Evolutionary conservation across 2,797 vertebrate species (phyloP).

Genomic region (Acrossocheilus fasciatus): DNA sequence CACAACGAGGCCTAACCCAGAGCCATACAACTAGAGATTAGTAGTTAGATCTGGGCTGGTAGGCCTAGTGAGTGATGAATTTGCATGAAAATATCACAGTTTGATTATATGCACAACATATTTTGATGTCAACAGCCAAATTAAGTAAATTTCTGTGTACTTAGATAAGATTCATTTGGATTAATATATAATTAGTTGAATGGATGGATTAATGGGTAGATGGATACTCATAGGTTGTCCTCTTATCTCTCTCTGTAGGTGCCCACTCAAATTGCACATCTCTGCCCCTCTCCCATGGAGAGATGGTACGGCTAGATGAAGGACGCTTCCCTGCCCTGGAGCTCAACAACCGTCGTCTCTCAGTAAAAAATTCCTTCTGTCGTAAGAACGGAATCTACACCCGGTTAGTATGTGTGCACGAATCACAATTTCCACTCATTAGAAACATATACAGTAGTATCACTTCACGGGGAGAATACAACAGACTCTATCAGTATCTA

Average conservation of each 20-base stretch:
- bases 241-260: constrained; percentile 73
- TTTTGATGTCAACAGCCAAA: background rate
- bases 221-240: background rate
- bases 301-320: constrained; percentile 96
- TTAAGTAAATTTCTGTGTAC: background rate
- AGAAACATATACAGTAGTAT: background rate
- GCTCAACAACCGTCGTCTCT: constrained; percentile 95
- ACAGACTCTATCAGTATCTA: background rate
- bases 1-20: background rate
- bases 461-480: background rate
- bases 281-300: constrained; percentile 90
- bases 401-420: constrained; percentile 77
- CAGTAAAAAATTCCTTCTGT: constrained; percentile 97
- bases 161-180: background rate
- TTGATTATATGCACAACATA: background rate
- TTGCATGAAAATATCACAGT: background rate
- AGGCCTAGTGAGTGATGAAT: background rate
- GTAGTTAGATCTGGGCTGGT: background rate
- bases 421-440: background rate
- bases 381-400: constrained; percentile 97
- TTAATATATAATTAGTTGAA: background rate
- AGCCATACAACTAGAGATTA: background rate
- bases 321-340: constrained; percentile 95
- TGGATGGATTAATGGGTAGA: background rate
- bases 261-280: constrained; percentile 88